Evolutionary conservation across 2,797 vertebrate species (phyloP), one percentile per base, ranked within the genome.

Genomic region (Scleropages formosus): DNA sequence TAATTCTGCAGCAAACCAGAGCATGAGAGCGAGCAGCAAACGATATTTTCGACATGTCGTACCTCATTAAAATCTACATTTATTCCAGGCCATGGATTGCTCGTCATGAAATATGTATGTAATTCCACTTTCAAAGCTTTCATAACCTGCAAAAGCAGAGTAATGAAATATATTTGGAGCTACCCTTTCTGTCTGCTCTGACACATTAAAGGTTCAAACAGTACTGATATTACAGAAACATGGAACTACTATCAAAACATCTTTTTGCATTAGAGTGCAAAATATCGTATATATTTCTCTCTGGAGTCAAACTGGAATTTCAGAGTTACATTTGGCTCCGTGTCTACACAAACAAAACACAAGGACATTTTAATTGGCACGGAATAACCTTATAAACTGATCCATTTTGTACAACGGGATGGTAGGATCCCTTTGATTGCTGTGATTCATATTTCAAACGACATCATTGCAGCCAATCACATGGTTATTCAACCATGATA

Each of bases 111-210:
- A 67, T 11, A 39, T 53, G 27, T 46, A 70, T 31, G 56, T 31
- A 61, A n/a, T 72, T 70, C 76, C 58, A 47, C 64, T 67, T 69
- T 68, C n/a, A 27, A 78, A 44, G 24, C 46, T 74, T 68, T 68
- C n/a, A 31, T 75, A 66, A 49, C 26, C 13, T 67, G 47, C 39
- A 67, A 59, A 24, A 20, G 11, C 9, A 20, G 4, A 53, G 56
- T 56, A 65, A 46, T 39, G 62, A 51, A 64, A 39, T 53, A 58
- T 4, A n/a, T 59, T 20, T n/a, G 49, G 13, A 16, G 49, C 1
- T 20, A 39, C 13, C 15, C 27, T 11, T 31, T 60, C 56, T 59
- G 16, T 51, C 4, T 58, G 26, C 20, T 27, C 27, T 70, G 44
- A 27, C 67, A 69, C n/a, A 24, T 53, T 69, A 69, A 69, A 69